phyloP scores from a whole-genome alignment of 2,888 invertebrate species.

The Clunio marinus region DNA sequence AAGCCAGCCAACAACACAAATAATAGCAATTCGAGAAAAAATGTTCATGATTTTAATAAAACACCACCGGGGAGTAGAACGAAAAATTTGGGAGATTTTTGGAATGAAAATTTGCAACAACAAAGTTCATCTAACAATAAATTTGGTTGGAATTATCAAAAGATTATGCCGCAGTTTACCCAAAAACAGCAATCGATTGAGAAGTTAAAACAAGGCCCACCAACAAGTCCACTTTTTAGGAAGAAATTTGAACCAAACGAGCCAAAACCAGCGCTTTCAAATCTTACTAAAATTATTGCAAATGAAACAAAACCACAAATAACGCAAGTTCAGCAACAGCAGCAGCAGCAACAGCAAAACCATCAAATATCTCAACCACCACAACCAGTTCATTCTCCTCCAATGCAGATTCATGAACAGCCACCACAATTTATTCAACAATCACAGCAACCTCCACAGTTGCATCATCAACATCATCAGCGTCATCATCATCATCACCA shows the following conservation, averaged over 20 bases:
- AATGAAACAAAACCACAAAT: background rate
- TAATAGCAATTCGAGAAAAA: too few species aligned
- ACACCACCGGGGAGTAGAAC: constrained; percentile 44
- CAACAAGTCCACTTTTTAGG: background rate
- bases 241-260: background rate
- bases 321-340: too few species aligned
- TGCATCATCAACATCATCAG: background rate
- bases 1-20: background rate
- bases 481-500: background rate
- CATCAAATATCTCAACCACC: too few species aligned
- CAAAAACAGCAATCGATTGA: background rate
- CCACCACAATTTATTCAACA: too few species aligned
- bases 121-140: constrained; percentile 41
- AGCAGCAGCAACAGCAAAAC: background rate
- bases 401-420: too few species aligned
- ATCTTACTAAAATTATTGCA: background rate
- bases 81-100: constrained; percentile 48
- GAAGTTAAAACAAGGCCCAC: background rate
- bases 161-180: constrained; percentile 43
- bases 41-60: background rate
- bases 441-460: constrained; percentile 26
- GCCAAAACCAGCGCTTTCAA: background rate
- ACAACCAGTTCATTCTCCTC: too few species aligned
- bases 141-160: constrained; percentile 50
- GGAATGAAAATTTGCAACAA: constrained; percentile 48